Percentiles rank a stretch among this genome's conserved stretches.
Conservation (phyloP, 2,797 vertebrate genomes). For the Adrianichthys oophorus region DNA sequence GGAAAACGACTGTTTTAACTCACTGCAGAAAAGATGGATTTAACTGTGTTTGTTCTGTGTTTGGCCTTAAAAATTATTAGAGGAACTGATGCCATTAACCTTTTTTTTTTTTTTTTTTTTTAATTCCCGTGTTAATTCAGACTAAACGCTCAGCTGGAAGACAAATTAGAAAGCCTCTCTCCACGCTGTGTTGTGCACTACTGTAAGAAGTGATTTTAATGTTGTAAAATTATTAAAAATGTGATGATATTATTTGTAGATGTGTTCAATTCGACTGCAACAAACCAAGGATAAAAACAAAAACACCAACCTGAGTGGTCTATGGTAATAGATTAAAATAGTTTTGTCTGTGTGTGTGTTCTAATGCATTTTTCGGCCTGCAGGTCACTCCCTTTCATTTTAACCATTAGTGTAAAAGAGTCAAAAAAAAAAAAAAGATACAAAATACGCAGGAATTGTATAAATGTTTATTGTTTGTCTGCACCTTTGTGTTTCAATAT, state of each 20-base stretch:
- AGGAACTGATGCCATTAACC: constrained; percentile 55
- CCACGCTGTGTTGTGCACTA: constrained; percentile 25
- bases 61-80: constrained; percentile 27
- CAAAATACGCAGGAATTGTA: not conserved
- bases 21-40: too few species aligned
- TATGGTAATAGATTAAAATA: constrained; percentile 44
- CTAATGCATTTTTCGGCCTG: constrained; percentile 15
- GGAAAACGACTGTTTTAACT: too few species aligned
- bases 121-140: constrained; percentile 54
- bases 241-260: constrained; percentile 38
- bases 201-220: constrained; percentile 31
- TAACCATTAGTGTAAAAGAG: constrained; percentile 16
- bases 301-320: constrained; percentile 26
- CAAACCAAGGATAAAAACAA: not conserved
- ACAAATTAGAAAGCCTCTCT: constrained; percentile 36
- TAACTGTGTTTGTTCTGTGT: not conserved
- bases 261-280: constrained; percentile 16
- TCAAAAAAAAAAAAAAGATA: constrained; percentile 4
- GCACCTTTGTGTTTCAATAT: not conserved
- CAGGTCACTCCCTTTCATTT: constrained; percentile 11
- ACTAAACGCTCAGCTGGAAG: constrained; percentile 52
- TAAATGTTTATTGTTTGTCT: not conserved
- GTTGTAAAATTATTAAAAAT: constrained; percentile 29
- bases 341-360: constrained; percentile 3
- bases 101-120: constrained; percentile 63